Conservation (phyloP, 2,797 vertebrate genomes). For the Ceyx erithaca region DNA sequence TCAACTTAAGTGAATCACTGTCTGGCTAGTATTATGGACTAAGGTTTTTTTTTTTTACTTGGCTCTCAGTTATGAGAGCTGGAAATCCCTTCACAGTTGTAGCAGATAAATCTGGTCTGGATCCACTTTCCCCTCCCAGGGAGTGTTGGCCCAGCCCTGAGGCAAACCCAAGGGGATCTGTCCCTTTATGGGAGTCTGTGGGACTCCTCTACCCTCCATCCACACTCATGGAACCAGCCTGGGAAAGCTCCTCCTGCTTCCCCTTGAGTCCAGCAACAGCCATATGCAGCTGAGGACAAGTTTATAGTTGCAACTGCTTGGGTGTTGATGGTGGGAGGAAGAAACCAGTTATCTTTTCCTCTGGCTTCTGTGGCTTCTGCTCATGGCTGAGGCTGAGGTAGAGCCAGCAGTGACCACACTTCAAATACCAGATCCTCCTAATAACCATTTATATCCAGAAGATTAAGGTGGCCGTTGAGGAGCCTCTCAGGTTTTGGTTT, state of each 20-base stretch:
- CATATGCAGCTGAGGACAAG: background rate
- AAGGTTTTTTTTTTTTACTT: background rate
- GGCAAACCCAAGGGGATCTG: accelerated
- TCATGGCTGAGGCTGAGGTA: background rate
- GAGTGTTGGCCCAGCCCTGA: background rate
- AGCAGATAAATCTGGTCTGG: background rate
- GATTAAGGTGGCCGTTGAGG: background rate
- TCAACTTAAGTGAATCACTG: background rate
- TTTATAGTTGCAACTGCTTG: background rate
- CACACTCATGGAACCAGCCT: too few species aligned
- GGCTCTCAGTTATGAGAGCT: accelerated
- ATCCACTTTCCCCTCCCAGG: background rate
- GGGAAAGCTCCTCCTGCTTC: background rate
- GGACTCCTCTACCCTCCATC: background rate
- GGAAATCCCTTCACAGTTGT: background rate
- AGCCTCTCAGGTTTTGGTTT: background rate
- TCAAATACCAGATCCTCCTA: background rate
- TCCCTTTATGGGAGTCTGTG: background rate
- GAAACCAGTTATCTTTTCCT: background rate
- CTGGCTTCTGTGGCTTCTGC: background rate
- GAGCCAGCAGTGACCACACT: background rate
- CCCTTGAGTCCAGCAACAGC: background rate
- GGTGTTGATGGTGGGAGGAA: background rate
- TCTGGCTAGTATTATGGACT: background rate
- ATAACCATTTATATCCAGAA: background rate